Evolutionary conservation across 2,113 vertebrate genomes (phyloP), one percentile per base, ranked within the genome.

Genomic region (Cephalopholis sonnerati): DNA sequence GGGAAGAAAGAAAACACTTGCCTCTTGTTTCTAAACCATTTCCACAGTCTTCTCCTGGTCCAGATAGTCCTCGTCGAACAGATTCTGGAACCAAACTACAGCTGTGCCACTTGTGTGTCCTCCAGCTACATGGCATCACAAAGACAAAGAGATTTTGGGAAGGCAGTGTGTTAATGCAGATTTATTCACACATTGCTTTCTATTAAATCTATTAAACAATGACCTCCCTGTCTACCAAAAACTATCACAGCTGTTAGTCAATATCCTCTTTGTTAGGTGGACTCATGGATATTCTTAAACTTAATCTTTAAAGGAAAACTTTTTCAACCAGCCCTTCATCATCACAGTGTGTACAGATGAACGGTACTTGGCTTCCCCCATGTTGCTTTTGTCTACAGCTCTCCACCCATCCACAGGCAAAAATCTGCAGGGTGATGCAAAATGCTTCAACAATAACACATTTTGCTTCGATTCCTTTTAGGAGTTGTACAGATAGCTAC

Each of bases 11-110:
- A 41, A 51, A 6, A 10, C 22, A 88, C 96, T 96, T 95, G 96
- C 98, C 97, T 96, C 98, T 96, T 59, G 95, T 95, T 89, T 99
- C 98, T 50, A 99, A 88, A 11, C 98, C 98, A 0, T 92, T 94
- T n/a, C 98, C 98, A 77, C 98, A 99, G 0, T 93, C 71, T 74
- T 99, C 98, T 0, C 15, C 92, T 0, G 94, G 88, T 83, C 95
- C 97, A 0, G 55, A 88, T 29, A 93, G 79, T 67, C 92, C 91
- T 64, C 96, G 96, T 22, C 93, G 93, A 68, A 97, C 92, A 0
- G 96, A 94, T 2, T 96, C 97, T 0, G 98, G 97, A 58, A 97
- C 97, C 68, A 98, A 85, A 41, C 95, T 91, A 32, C 98, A 99
- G 57, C 93, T 92, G 77, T 96, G 95, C 98, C 98, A 99, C 81